Base-by-base conservation (phyloP, 2,113 vertebrate species). In the Cryptomyrus ogoouensis region DNA sequence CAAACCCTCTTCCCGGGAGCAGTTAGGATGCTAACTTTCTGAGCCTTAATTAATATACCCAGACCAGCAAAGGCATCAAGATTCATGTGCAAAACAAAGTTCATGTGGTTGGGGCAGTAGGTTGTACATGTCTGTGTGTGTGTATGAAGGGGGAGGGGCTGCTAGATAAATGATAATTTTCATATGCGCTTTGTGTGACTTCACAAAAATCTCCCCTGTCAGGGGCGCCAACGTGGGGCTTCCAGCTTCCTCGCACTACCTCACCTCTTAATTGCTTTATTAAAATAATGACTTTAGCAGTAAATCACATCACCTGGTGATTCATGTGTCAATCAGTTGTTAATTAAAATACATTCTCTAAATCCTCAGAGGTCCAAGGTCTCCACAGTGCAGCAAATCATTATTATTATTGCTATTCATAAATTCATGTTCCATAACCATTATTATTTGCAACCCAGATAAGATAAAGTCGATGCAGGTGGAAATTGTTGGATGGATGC, bases 271-370 rank as follows among this genome's bases (percentile, higher is more conserved):
- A 84, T 83, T 83, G 39, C 77, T 83, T 44, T 83, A 83, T 84
- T 84, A 84, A 84, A 84, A 84, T 84, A 84, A 84, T 84, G 77
- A 44, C 31, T 84, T 84, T n/a, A 47, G 39, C 39, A 84, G 83
- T 46, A 84, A 84, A 84, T 46, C 83, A 84, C 83, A 46, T 84
- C 39, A 84, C 83, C 83, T 84, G 83, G 83, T 46, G 83, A 24
- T 84, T 42, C 83, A 46, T 84, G 83, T 47, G 83, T 84, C 83
- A 84, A 84, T 84, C 83, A 84, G 42, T 10, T 46, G 44, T n/a
- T 84, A 84, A 84, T 84, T 84, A 46, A 84, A 84, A 46, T 47
- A 24, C 44, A 24, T 46, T 84, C 83, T 46, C 83, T 84, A 84
- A 46, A 84, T 84, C 83, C 44, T 46, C 24, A 24, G 39, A 84